phyloP scores from a whole-genome alignment of 2,113 vertebrate genomes.

The Cavia aperea region DNA sequence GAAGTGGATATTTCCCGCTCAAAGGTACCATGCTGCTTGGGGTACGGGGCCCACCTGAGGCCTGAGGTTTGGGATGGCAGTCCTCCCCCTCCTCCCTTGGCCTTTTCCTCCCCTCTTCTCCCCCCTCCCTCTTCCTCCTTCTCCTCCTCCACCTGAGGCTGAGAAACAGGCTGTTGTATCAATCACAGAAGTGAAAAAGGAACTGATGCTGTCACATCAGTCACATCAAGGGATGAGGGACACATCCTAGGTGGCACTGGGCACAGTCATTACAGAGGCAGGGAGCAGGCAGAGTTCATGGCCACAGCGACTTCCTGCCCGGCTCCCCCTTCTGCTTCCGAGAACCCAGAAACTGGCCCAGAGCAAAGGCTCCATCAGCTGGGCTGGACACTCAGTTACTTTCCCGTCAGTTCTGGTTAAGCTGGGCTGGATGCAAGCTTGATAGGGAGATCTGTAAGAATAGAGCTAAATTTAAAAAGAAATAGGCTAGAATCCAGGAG shows the following conservation, averaged over 20 bases:
- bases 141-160: not conserved
- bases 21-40: slow-evolving; percentile 60
- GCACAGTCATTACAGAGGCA: not conserved
- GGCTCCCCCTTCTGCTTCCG: not conserved
- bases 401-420: not conserved
- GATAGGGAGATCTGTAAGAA: not conserved
- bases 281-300: not conserved
- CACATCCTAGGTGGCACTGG: not conserved
- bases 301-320: not conserved
- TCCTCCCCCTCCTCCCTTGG: not conserved
- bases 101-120: no score
- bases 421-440: not conserved
- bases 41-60: accelerated
- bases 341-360: not conserved
- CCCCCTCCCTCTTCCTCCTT: not conserved
- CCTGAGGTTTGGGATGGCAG: not conserved
- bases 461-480: not conserved
- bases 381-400: not conserved
- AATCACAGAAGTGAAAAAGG: no score
- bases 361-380: accelerated
- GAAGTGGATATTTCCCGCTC: slow-evolving; percentile 65
- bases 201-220: not conserved
- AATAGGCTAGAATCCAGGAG: not conserved
- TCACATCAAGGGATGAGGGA: not conserved
- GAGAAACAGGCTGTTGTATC: not conserved